A percentile compares a stretch with the other conserved stretches of the same genome.
phyloP scores from a whole-genome alignment of 2,113 vertebrate genomes.

The Notothenia coriiceps region DNA sequence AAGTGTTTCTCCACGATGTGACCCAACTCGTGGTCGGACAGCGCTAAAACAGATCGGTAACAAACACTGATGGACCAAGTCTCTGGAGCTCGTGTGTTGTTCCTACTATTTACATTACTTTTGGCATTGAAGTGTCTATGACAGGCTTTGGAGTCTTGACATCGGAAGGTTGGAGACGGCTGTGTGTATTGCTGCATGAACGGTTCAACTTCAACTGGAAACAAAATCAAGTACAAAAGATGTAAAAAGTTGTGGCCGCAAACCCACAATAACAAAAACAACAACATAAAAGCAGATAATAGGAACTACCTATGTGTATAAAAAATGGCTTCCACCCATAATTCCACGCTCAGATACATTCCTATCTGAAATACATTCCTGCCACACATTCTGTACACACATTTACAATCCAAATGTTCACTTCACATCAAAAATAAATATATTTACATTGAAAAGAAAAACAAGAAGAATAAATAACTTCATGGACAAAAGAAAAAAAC shows the following conservation, averaged over 20 bases:
- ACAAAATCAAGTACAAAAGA: constrained; percentile 66
- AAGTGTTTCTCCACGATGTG: constrained; percentile 22
- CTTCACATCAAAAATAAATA: constrained; percentile 99
- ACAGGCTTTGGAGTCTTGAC: constrained; percentile 85
- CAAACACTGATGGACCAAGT: constrained; percentile 76
- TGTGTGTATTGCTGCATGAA: constrained; percentile 82
- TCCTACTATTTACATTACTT: constrained; percentile 78
- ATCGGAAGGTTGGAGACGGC: constrained; percentile 74
- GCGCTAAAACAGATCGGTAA: constrained; percentile 71
- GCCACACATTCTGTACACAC: constrained; percentile 96
- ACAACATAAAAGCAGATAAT: constrained; percentile 62
- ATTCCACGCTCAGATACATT: constrained; percentile 89
- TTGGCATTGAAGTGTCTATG: constrained; percentile 82
- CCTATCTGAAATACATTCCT: constrained; percentile 84
- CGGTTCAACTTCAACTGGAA: constrained; percentile 72
- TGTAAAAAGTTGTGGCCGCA: constrained; percentile 60
- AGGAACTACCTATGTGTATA: constrained; percentile 68
- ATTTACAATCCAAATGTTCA: constrained; percentile 95
- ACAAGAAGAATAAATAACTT: constrained; percentile 96
- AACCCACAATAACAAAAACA: constrained; percentile 63
- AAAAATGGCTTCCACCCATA: constrained; percentile 86
- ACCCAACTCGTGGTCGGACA: constrained; percentile 46
- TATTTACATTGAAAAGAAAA: constrained; percentile 92
- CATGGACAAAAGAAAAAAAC: constrained; percentile 83
- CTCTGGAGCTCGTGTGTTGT: constrained; percentile 69